These are phyloP conservation scores for Spilarctia lutea DNA, from an alignment of 2,888 invertebrate genomes.

Conservation along the genomic window DNA sequence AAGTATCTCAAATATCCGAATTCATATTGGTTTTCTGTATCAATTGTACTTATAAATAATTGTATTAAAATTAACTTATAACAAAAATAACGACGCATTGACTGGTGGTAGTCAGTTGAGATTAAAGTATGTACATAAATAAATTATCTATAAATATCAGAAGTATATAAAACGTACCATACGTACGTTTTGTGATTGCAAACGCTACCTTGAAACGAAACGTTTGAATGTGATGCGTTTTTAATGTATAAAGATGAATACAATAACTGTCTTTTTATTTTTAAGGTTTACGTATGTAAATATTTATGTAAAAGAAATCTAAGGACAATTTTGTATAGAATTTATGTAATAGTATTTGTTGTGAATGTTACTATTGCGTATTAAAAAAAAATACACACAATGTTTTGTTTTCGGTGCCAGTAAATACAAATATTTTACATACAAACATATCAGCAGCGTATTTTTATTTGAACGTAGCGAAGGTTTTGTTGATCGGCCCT, in stretches of 20 bases:
- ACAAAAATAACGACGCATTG: constrained; percentile 43
- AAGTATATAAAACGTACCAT: constrained; percentile 53
- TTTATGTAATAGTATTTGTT: constrained; percentile 69
- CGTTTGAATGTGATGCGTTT: constrained; percentile 53
- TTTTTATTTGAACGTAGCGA: constrained; percentile 39
- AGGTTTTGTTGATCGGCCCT: constrained; percentile 49
- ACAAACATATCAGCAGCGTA: constrained; percentile 54
- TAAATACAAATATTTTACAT: constrained; percentile 41
- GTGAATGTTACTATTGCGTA: constrained; percentile 64
- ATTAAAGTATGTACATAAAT: constrained; percentile 61
- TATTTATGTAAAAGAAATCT: constrained; percentile 66
- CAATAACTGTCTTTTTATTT: constrained; percentile 62
- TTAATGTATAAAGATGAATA: constrained; percentile 59
- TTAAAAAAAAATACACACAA: constrained; percentile 35
- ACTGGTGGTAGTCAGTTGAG: constrained; percentile 57
- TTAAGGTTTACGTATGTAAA: constrained; percentile 77
- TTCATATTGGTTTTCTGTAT: constrained; percentile 43
- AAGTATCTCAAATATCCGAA: constrained; percentile 61
- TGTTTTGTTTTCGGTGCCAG: constrained; percentile 65
- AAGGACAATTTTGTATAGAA: constrained; percentile 79
- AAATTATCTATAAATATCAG: constrained; percentile 52
- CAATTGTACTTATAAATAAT: constrained; percentile 55
- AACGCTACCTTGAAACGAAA: constrained; percentile 30
- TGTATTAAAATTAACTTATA: constrained; percentile 42
- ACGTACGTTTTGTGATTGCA: constrained; percentile 32